phyloP scores from a whole-genome alignment of 1,140 invertebrate species.

The Drosophila funebris region DNA sequence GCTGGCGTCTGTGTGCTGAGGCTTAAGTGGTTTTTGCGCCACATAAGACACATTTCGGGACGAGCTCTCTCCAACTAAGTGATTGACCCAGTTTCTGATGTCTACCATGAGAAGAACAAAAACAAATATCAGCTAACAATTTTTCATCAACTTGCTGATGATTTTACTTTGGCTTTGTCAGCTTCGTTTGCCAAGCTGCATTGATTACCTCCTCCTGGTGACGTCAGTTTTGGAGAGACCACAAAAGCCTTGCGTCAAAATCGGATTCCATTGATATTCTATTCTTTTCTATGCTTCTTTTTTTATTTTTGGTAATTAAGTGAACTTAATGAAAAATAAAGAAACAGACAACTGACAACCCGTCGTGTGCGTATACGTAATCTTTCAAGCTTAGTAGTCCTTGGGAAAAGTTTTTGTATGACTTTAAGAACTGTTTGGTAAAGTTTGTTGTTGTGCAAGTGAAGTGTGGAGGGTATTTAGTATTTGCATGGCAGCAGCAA shows the following conservation, averaged over 20 bases:
- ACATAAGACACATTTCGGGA: conserved; percentile 28
- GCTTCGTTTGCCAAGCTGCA: conserved; percentile 5
- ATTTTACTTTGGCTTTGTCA: conserved; percentile 3
- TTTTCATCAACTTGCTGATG: conserved; percentile 24
- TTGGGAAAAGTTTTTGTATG: conserved; percentile 14
- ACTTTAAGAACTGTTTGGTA: conserved; percentile 9
- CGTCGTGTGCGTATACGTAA: conserved; percentile 61
- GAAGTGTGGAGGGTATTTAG: conserved; percentile 20
- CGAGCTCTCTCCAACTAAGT: conserved; percentile 20
- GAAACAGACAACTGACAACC: conserved; percentile 26
- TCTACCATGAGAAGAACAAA: not conserved
- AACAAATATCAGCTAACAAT: not conserved
- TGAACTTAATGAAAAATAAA: conserved; percentile 53
- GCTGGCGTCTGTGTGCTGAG: conserved; percentile 38
- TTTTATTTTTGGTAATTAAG: not conserved
- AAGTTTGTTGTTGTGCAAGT: conserved; percentile 57
- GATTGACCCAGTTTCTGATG: conserved; percentile 67
- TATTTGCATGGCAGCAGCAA: not conserved
- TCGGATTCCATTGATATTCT: not conserved
- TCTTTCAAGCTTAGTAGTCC: not conserved
- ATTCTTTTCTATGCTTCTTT: conserved; percentile 18
- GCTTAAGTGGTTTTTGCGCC: conserved; percentile 53
- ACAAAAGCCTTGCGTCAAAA: conserved; percentile 42
- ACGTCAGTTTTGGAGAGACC: conserved; percentile 8
- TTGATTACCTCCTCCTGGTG: conserved; percentile 28